Percentiles rank a stretch among this genome's conserved stretches.
Evolutionary conservation across 2,113 vertebrate genomes (phyloP).

Genomic region (Pelusios castaneus): DNA sequence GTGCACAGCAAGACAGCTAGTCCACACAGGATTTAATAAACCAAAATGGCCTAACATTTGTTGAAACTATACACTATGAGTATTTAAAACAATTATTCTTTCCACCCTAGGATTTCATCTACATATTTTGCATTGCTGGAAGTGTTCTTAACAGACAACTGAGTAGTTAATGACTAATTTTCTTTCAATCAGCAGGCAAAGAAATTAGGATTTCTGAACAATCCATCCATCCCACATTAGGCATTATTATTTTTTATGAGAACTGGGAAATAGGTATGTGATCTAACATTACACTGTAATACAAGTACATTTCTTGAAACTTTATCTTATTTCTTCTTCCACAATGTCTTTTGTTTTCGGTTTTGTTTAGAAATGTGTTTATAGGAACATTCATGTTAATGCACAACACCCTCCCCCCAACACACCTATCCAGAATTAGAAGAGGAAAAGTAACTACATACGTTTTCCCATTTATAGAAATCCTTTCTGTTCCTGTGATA

Average conservation of each 20-base stretch:
- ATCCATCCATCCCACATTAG: neutral
- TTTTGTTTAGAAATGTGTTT: neutral
- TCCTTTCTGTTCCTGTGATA: neutral
- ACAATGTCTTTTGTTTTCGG: neutral
- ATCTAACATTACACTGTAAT: neutral
- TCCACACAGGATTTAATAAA: slow-evolving; percentile 60
- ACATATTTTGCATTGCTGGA: slow-evolving; percentile 26
- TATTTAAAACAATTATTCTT: slow-evolving; percentile 50
- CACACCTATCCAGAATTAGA: neutral
- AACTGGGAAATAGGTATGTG: neutral
- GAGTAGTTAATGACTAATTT: slow-evolving; percentile 42
- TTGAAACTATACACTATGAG: slow-evolving; percentile 13
- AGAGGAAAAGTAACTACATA: neutral
- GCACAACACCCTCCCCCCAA: neutral
- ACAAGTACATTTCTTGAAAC: neutral
- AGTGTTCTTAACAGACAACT: slow-evolving; percentile 24
- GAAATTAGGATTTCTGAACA: neutral
- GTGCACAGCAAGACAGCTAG: slow-evolving; percentile 52
- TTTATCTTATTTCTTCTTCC: neutral
- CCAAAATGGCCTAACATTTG: slow-evolving; percentile 50
- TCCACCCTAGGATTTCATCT: slow-evolving; percentile 32
- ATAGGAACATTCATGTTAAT: neutral
- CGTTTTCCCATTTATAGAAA: neutral
- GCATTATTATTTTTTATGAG: neutral
- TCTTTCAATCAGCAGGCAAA: slow-evolving; percentile 34